Conservation (phyloP, 2,113 vertebrate genomes). For the Melanerpes aurifrons region DNA sequence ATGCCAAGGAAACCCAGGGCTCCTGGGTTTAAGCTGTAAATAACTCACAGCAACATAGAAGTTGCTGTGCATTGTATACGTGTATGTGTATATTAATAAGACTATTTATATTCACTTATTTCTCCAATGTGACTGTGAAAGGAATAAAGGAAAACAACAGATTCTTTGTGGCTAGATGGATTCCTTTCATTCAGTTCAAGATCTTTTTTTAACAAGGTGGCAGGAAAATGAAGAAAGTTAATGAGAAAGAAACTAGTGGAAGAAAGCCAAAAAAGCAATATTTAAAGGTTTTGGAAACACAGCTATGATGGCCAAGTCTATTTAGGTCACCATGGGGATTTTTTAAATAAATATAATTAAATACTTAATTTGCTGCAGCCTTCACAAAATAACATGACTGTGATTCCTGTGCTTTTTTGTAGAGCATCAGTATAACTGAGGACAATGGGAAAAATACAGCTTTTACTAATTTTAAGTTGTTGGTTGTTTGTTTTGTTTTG, state of each 20-base stretch:
- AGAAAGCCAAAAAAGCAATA: background rate
- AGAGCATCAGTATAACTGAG: background rate
- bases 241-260: slow-evolving; percentile 3
- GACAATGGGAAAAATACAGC: background rate
- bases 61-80: background rate
- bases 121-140: background rate
- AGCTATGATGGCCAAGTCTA: background rate
- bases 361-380: background rate
- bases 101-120: background rate
- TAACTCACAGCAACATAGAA: background rate
- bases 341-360: background rate
- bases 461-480: background rate
- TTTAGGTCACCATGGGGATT: background rate
- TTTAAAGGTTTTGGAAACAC: background rate
- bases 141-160: slow-evolving; percentile 39
- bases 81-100: background rate
- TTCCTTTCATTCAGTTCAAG: slow-evolving; percentile 17
- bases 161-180: background rate
- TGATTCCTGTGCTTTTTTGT: background rate
- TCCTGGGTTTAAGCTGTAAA: background rate
- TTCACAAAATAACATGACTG: background rate
- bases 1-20: background rate
- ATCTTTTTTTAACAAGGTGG: background rate
- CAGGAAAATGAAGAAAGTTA: background rate
- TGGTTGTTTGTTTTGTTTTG: no score